These are phyloP conservation scores for Hippopotamus amphibius DNA, from an alignment of 2,113 vertebrate species.

Conservation along the genomic window DNA sequence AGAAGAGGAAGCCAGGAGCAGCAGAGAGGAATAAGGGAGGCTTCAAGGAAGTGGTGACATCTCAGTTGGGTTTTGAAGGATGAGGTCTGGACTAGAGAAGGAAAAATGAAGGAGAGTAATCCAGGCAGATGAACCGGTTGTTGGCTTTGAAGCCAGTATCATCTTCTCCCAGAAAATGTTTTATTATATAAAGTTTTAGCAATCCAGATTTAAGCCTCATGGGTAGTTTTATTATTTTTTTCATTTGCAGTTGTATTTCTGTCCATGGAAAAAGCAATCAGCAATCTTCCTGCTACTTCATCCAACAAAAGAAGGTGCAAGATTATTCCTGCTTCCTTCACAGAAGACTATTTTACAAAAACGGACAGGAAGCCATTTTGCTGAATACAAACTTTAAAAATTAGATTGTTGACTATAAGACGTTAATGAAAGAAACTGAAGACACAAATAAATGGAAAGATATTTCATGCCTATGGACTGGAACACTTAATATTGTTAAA, in stretches of 20 bases:
- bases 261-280: background rate
- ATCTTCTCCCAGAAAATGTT: background rate
- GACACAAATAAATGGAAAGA: background rate
- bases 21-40: background rate
- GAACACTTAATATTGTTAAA: background rate
- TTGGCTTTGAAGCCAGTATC: background rate
- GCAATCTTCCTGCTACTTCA: background rate
- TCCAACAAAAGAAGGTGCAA: background rate
- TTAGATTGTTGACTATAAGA: background rate
- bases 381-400: slow-evolving; percentile 18
- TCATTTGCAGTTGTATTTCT: background rate
- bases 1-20: background rate
- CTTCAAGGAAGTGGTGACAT: background rate
- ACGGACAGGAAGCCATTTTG: background rate
- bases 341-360: background rate
- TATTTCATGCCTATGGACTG: background rate
- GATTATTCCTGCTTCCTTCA: background rate
- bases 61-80: background rate
- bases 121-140: background rate
- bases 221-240: background rate
- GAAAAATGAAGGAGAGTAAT: background rate
- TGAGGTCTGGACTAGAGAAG: background rate
- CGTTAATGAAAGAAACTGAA: background rate
- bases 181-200: background rate
- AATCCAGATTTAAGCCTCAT: background rate